phyloP scores from a whole-genome alignment of 2,113 vertebrate species.

The Aegypius monachus region DNA sequence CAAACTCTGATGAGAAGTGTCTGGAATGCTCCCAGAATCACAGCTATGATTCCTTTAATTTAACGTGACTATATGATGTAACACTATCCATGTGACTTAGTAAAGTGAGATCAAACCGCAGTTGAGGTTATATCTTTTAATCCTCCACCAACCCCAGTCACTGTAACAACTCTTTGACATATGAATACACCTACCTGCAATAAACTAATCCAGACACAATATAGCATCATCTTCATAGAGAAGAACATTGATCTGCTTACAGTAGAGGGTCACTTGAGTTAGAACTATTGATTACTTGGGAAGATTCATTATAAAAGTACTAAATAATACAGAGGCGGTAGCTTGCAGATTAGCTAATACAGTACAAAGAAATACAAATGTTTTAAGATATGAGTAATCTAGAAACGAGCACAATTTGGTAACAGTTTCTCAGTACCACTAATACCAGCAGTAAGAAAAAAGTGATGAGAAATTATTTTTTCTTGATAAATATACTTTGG shows the following conservation, averaged over 20 bases:
- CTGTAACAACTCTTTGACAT: neutral
- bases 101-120: neutral
- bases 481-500: neutral
- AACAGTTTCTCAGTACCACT: neutral
- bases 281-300: neutral
- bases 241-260: neutral
- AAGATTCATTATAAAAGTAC: neutral
- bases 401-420: neutral
- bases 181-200: neutral
- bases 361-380: neutral
- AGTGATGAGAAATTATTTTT: neutral
- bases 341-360: neutral
- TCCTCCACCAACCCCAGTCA: neutral
- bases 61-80: neutral
- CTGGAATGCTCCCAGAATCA: neutral
- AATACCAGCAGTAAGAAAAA: neutral
- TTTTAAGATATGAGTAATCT: neutral
- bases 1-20: neutral
- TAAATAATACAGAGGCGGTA: neutral
- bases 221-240: neutral
- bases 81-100: accelerated
- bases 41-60: neutral
- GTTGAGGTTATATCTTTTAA: neutral
- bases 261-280: neutral
- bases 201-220: neutral